Evolutionary conservation across 2,797 vertebrate species (phyloP), one percentile per base, ranked within the genome.

Genomic region (Rallus crepitans): DNA sequence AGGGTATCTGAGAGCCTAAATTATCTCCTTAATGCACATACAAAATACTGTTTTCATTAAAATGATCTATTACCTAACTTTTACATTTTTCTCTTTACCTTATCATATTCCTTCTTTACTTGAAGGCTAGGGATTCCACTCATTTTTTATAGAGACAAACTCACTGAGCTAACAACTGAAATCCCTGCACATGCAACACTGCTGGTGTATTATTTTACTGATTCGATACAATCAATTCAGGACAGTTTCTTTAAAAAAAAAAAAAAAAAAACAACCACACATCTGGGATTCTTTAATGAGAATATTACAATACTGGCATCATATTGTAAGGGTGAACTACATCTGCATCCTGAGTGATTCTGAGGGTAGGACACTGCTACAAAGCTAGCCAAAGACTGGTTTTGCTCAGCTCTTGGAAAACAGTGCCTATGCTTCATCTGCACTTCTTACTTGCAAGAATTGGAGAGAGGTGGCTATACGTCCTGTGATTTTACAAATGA

Each of bases 401-500:
- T 91, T 89, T 92, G 68, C 40, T 87, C 80, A 94, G 30, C 17
- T 69, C 30, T 66, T 77, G 25, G 13, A 82, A 93, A 76, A 48
- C 14, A 8, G 4, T 84, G 28, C 9, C 15, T 59, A 3, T 83
- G 52, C 31, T 84, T 81, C 55, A 65, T 55, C n/a, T 45, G 65
- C 37, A 71, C 72, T 81, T 76, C 55, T 14, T 69, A 4, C 72
- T 96, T 96, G 82, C 82, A 91, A 90, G 72, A 91, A 81, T 0
- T 77, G 57, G 72, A 12, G 18, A 89, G 53, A 87, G 24, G 55
- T 4, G 11, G 19, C 59, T 65, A 80, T 53, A 85, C 27, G 66
- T 91, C 50, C 70, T n/a, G 40, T 78, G 50, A 82, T 95, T 94
- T 97, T 97, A 96, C 92, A 96, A 96, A 96, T 92, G 89, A 97